Evolutionary conservation across 2,113 vertebrate genomes (phyloP).

Genomic region (Bombycilla garrulus): DNA sequence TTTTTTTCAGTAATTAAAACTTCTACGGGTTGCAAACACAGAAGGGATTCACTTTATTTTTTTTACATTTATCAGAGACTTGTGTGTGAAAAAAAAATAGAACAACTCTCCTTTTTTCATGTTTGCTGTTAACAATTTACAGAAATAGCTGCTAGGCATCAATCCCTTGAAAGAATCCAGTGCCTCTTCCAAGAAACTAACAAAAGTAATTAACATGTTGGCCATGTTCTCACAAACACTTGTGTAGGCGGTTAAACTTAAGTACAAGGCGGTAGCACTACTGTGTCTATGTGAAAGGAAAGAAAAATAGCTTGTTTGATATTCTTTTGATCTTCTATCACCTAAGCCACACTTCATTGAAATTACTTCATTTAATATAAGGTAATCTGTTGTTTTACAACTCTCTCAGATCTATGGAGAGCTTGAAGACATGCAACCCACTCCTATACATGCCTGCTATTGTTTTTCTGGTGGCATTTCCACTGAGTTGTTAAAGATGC

Average conservation of each 20-base stretch:
- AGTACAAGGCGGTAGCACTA: neutral
- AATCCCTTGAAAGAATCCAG: neutral
- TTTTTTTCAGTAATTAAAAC: constrained; percentile 45
- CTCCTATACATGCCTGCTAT: neutral
- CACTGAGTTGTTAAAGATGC: neutral
- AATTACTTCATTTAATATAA: neutral
- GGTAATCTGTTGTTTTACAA: neutral
- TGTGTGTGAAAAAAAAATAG: neutral
- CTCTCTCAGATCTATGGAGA: neutral
- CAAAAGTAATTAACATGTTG: constrained; percentile 38
- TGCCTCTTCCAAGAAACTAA: neutral
- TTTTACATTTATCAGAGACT: constrained; percentile 36
- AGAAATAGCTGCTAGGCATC: constrained; percentile 26
- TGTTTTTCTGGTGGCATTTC: neutral
- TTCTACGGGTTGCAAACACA: neutral
- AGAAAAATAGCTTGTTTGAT: neutral
- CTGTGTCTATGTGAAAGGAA: neutral
- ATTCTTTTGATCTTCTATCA: neutral
- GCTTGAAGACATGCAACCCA: neutral
- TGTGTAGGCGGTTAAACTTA: neutral
- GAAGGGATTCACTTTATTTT: neutral
- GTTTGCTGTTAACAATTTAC: neutral
- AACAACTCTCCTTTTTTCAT: neutral
- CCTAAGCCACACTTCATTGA: neutral
- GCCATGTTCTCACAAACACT: neutral